Conservation (phyloP, 2,888 invertebrate species). For the Luffia ferchaultella region DNA sequence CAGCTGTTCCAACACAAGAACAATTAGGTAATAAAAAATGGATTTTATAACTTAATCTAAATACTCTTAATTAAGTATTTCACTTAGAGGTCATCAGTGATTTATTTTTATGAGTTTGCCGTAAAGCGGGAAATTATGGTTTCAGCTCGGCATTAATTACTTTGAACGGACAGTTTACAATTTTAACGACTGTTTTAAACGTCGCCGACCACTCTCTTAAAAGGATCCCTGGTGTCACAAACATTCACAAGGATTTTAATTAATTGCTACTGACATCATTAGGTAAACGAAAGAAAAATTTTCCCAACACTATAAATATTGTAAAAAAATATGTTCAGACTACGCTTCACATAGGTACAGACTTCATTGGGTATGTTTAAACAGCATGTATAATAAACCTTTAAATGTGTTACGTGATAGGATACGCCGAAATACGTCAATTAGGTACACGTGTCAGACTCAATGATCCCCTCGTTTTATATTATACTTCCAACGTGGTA, state of each 20-base stretch:
- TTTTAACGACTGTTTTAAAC: neutral
- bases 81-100: neutral
- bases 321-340: neutral
- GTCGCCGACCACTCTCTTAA: neutral
- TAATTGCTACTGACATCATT: too few relatives aligned
- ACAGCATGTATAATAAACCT: neutral
- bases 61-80: too few relatives aligned
- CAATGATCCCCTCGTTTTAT: neutral
- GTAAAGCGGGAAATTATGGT: neutral
- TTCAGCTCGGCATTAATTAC: neutral
- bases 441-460: neutral
- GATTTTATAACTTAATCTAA: too few relatives aligned
- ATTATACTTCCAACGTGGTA: too few relatives aligned
- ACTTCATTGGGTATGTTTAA: neutral
- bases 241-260: too few relatives aligned
- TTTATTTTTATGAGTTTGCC: neutral
- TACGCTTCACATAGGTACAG: neutral
- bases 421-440: neutral
- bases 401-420: neutral
- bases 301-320: too few relatives aligned
- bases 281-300: too few relatives aligned
- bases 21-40: too few relatives aligned
- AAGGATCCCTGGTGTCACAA: neutral
- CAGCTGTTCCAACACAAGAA: too few relatives aligned
- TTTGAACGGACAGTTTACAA: neutral